Conservation (phyloP, 2,113 vertebrate species). For the Alethe diademata region DNA sequence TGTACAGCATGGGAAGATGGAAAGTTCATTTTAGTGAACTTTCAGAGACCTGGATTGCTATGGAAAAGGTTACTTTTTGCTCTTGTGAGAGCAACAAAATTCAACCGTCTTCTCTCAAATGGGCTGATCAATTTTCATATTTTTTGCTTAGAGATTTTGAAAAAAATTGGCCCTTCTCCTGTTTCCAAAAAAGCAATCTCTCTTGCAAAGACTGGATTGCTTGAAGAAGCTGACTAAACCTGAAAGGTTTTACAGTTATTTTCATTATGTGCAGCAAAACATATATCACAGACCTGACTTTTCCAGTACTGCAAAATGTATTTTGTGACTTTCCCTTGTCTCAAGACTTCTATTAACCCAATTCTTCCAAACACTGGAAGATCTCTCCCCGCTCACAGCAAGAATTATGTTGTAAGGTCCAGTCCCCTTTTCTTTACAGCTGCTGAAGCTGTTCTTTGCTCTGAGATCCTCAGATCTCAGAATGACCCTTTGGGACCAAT, state of each 20-base stretch:
- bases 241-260: not conserved
- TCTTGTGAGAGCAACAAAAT: not conserved
- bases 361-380: not conserved
- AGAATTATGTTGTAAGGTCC: not conserved
- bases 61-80: not conserved
- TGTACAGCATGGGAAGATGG: not conserved
- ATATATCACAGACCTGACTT: not conserved
- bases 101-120: not conserved
- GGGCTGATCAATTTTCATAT: not conserved
- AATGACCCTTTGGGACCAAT: not conserved
- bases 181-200: not conserved
- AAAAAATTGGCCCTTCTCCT: not conserved
- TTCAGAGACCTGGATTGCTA: not conserved
- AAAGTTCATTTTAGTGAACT: not conserved
- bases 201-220: not conserved
- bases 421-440: not conserved
- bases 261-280: not conserved
- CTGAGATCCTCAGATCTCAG: not conserved
- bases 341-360: not conserved
- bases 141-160: not conserved
- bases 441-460: not conserved
- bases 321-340: not conserved
- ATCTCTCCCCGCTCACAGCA: not conserved
- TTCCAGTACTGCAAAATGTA: not conserved
- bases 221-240: not conserved